These are phyloP conservation scores for Etia nguti DNA, from an alignment of 2,113 vertebrate species.

Conservation along the genomic window DNA sequence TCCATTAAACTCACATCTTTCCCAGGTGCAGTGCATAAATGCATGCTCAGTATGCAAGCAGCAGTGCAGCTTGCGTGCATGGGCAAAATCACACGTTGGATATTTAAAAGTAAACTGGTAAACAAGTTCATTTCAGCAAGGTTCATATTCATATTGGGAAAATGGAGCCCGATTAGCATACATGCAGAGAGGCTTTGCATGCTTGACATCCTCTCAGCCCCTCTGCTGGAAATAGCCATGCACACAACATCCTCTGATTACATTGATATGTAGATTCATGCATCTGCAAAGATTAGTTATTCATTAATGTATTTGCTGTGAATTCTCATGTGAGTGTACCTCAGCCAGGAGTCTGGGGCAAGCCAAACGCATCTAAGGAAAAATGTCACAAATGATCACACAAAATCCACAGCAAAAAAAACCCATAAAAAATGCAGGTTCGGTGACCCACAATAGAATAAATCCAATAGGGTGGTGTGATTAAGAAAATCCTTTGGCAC, in stretches of 20 bases:
- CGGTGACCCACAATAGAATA: constrained; percentile 27
- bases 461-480: neutral
- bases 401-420: constrained; percentile 24
- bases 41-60: neutral
- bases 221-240: constrained; percentile 68
- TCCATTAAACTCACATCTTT: neutral
- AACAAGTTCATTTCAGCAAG: constrained; percentile 51
- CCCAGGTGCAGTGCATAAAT: neutral
- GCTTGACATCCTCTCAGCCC: constrained; percentile 70
- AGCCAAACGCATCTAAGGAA: constrained; percentile 36
- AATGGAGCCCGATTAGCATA: constrained; percentile 66
- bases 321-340: constrained; percentile 60
- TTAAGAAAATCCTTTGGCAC: constrained; percentile 28
- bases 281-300: constrained; percentile 71
- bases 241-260: constrained; percentile 70
- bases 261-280: constrained; percentile 76
- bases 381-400: constrained; percentile 45
- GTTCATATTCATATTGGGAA: constrained; percentile 51
- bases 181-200: constrained; percentile 67
- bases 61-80: neutral
- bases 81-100: neutral
- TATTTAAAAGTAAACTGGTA: neutral
- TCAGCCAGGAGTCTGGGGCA: constrained; percentile 61
- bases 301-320: constrained; percentile 72
- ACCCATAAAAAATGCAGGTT: constrained; percentile 26